Base-by-base conservation (phyloP, 2,888 invertebrate genomes). In the Ennomos fuscantarius region DNA sequence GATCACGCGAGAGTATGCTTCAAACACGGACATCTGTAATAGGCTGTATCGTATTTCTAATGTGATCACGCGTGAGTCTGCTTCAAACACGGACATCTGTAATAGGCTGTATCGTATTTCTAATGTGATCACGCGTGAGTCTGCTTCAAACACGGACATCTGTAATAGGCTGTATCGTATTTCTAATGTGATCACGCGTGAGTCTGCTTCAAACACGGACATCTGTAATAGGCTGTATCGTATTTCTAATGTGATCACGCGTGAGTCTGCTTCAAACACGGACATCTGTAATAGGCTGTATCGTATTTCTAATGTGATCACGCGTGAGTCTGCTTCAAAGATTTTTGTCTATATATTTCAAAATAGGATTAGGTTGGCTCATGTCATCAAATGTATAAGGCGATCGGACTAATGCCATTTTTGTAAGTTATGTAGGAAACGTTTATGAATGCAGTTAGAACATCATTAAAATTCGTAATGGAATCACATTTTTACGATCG, bases 401-500 rank as follows among this genome's bases (percentile, higher is more conserved):
- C 10, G 12, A 36, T 47, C 32, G 32, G 11, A 10, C 31, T 12
- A 33, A 13, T 13, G 37, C 35, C 45, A 44, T 46, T 53, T 47
- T 45, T 39, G 9, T 44, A 8, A 52, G 49, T 39, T 45, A 50
- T 53, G 47, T 51, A 51, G 54, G 51, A 39, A 48, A 37, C 44
- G 13, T 45, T 49, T 58, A 57, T 51, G 49, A 60, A 52, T 46
- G 57, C 60, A 57, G 59, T 60, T 49, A 54, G 58, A 55, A 46
- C 49, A 55, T 59, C 66, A 54, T 66, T 62, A 58, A 60, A 63
- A 62, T 45, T 58, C 52, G 53, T 60, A 61, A 63, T 55, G 42
- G 51, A 60, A 62, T 63, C 60, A 63, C 51, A 42, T 51, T 62
- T 63, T 67, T 60, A 67, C 63, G 62, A 67, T 45, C 55, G 42